These are phyloP conservation scores for Himantopus leucocephalus DNA, from an alignment of 2,113 vertebrate genomes.

Conservation along the genomic window DNA sequence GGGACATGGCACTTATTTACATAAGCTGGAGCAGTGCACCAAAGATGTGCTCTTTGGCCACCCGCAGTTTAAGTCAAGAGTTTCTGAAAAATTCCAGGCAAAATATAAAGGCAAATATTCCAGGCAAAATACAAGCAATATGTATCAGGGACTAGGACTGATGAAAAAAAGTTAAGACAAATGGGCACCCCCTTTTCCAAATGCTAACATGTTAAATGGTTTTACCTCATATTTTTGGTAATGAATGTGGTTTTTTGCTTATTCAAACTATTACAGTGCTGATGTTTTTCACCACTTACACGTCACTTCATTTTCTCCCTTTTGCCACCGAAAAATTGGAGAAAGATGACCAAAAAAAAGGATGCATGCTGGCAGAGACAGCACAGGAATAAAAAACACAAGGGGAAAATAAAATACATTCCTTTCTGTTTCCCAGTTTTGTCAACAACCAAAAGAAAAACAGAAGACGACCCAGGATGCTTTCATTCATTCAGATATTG, in stretches of 20 bases:
- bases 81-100: conserved; percentile 28
- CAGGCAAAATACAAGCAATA: neutral
- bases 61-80: conserved; percentile 6
- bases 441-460: neutral
- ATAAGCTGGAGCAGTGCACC: neutral
- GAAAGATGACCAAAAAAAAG: neutral
- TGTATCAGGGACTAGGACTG: neutral
- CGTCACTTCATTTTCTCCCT: neutral
- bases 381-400: neutral
- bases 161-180: neutral
- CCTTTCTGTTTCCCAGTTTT: neutral
- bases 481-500: neutral
- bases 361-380: neutral
- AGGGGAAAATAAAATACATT: neutral
- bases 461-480: neutral
- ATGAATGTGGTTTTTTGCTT: neutral
- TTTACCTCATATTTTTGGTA: neutral
- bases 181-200: neutral
- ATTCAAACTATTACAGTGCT: neutral
- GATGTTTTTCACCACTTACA: neutral
- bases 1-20: neutral
- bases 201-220: neutral
- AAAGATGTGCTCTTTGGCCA: neutral
- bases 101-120: neutral
- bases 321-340: neutral